phyloP scores from a whole-genome alignment of 2,888 invertebrate genomes.

The Siphlonurus alternatus region DNA sequence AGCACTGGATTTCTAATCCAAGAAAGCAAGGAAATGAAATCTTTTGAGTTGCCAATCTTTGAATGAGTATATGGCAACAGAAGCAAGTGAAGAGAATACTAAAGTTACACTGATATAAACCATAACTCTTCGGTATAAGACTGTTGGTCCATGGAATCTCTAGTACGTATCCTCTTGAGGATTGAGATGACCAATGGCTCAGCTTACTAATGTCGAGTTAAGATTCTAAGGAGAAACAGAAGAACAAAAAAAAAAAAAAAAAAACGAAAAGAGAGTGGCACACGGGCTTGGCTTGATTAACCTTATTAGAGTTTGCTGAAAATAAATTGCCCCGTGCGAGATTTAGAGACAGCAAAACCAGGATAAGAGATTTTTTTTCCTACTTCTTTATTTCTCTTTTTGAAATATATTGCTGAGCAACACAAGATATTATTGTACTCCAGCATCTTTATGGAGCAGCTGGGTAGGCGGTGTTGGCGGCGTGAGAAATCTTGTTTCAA shows the following conservation, averaged over 20 bases:
- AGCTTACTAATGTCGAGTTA: conserved; percentile 13
- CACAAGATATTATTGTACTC: neutral
- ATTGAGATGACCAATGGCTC: conserved; percentile 1
- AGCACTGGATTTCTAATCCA: neutral
- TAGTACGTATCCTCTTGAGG: neutral
- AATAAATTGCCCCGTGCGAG: neutral
- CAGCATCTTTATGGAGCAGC: conserved; percentile 4
- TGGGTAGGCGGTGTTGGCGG: neutral
- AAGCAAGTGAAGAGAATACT: neutral
- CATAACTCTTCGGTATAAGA: neutral
- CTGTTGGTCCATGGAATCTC: neutral
- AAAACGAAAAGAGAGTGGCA: neutral
- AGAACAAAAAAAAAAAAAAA: neutral
- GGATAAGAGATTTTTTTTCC: neutral
- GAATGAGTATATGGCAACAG: neutral
- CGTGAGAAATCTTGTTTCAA: neutral
- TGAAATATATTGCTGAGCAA: conserved; percentile 3
- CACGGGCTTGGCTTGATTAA: conserved; percentile 12
- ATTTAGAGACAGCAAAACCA: conserved; percentile 1
- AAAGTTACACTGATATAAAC: neutral
- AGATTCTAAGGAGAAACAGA: conserved; percentile 10
- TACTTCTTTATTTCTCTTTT: conserved; percentile 1
- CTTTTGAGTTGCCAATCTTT: neutral
- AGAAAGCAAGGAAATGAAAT: neutral
- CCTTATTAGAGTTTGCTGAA: conserved; percentile 12